Conservation (phyloP, 2,113 vertebrate species). For the Rana temporaria region DNA sequence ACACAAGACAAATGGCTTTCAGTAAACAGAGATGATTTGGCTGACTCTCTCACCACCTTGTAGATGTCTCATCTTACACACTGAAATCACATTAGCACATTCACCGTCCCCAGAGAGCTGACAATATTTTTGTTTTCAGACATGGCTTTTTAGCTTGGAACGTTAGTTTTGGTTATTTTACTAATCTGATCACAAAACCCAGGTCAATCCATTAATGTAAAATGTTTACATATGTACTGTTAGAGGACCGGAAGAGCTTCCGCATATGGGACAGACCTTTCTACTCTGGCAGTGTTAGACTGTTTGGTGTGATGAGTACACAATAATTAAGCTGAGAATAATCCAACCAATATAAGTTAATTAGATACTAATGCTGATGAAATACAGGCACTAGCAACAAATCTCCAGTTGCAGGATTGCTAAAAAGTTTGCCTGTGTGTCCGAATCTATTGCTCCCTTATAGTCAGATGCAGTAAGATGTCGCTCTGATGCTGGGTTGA, state of each 20-base stretch:
- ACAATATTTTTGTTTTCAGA: conserved; percentile 51
- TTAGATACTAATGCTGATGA: no score
- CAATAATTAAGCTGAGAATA: no score
- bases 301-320: no score
- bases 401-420: no score
- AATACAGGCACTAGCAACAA: no score
- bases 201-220: conserved; percentile 42
- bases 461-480: no score
- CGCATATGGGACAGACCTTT: background rate
- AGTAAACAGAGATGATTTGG: conserved; percentile 19
- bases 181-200: conserved; percentile 48
- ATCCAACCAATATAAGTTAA: no score
- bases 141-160: conserved; percentile 30
- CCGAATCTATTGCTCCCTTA: no score
- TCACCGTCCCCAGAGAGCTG: conserved; percentile 15
- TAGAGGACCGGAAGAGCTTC: background rate
- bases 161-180: conserved; percentile 51
- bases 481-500: no score
- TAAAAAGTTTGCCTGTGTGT: no score
- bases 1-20: conserved; percentile 47
- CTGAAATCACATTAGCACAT: conserved; percentile 44
- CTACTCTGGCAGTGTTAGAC: background rate
- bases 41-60: conserved; percentile 23
- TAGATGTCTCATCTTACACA: conserved; percentile 42
- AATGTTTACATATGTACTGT: conserved; percentile 39